Evolutionary conservation across 2,113 vertebrate species (phyloP).

Genomic region (Progne subis): DNA sequence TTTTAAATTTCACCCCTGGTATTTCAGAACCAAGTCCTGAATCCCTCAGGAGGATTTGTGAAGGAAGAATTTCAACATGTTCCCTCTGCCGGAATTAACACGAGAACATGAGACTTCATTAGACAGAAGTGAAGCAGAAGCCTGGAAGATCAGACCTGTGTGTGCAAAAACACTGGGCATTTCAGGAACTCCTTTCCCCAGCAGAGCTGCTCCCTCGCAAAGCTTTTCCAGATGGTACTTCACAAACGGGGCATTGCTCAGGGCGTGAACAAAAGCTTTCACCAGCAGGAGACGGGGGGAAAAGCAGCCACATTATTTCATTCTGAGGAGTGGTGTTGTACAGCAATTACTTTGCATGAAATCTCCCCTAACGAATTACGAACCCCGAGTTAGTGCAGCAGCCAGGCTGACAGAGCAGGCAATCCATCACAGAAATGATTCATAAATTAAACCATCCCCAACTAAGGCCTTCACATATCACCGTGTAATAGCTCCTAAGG

Average conservation of each 20-base stretch:
- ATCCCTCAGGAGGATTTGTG: neutral
- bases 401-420: slow-evolving; percentile 23
- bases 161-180: neutral
- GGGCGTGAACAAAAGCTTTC: neutral
- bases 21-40: neutral
- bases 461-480: slow-evolving; percentile 39
- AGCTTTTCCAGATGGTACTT: slow-evolving; percentile 4
- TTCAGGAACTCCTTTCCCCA: neutral
- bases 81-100: neutral
- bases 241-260: neutral
- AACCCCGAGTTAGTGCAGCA: neutral
- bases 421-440: slow-evolving; percentile 55
- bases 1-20: neutral
- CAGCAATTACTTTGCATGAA: slow-evolving; percentile 67
- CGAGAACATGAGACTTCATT: slow-evolving; percentile 1
- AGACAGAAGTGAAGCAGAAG: neutral
- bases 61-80: neutral
- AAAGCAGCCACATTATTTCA: slow-evolving; percentile 2
- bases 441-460: slow-evolving; percentile 61
- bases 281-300: neutral
- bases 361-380: slow-evolving; percentile 50
- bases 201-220: neutral
- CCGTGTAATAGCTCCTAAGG: slow-evolving; percentile 38
- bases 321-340: slow-evolving; percentile 36
- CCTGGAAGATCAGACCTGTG: neutral